Evolutionary conservation across 1,140 invertebrate genomes (phyloP).

Genomic region (Goniozus legneri): DNA sequence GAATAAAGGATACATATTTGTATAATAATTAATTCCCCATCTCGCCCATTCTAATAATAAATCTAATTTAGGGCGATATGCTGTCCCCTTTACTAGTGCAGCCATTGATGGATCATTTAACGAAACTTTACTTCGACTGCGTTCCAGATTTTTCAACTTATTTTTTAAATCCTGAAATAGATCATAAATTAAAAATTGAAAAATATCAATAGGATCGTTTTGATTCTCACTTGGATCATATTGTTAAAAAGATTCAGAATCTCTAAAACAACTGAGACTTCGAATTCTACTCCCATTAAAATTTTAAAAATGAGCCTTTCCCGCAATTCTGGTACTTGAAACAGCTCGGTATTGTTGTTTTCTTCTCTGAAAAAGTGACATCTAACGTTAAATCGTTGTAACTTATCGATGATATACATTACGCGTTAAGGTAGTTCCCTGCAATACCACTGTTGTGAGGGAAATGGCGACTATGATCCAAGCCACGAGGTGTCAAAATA

Average conservation of each 20-base stretch:
- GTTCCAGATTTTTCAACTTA: slow-evolving; percentile 31
- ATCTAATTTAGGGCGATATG: slow-evolving; percentile 31
- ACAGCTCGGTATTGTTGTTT: slow-evolving; percentile 31
- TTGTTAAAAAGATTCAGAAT: slow-evolving; percentile 20
- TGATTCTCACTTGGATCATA: slow-evolving; percentile 27
- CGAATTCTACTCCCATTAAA: slow-evolving; percentile 29
- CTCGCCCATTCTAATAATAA: slow-evolving; percentile 37
- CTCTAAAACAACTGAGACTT: slow-evolving; percentile 21
- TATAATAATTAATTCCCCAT: slow-evolving; percentile 25
- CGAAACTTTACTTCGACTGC: slow-evolving; percentile 26
- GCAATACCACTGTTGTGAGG: background rate
- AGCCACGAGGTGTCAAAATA: background rate
- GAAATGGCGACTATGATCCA: no score
- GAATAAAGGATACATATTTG: slow-evolving; percentile 33
- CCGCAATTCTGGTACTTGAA: slow-evolving; percentile 15
- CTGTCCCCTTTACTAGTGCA: slow-evolving; percentile 33
- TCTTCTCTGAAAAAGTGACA: slow-evolving; percentile 31
- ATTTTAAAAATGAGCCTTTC: slow-evolving; percentile 39
- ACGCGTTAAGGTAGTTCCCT: background rate
- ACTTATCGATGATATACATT: background rate
- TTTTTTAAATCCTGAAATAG: slow-evolving; percentile 32
- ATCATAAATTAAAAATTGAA: background rate
- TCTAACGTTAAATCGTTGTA: background rate
- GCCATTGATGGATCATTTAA: slow-evolving; percentile 24
- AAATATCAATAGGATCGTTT: no score